These are phyloP conservation scores for Platichthys flesus DNA, from an alignment of 2,113 vertebrate genomes.

Conservation along the genomic window DNA sequence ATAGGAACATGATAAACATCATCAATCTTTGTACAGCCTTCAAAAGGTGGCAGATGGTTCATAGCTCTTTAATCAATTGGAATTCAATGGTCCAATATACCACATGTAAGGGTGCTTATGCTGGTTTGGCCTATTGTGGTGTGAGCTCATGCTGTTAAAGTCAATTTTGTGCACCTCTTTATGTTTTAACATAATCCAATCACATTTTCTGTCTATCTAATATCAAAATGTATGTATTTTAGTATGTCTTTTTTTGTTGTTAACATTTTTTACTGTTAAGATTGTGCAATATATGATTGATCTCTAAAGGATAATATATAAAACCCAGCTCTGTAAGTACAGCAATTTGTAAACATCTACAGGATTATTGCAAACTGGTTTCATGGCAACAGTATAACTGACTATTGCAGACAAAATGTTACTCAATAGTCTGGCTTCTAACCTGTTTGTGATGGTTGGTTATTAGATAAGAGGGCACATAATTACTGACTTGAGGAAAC, in stretches of 20 bases:
- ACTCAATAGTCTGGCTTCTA: neutral
- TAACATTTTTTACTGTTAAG: neutral
- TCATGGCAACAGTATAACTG: constrained; percentile 27
- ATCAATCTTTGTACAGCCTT: constrained; percentile 74
- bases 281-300: constrained; percentile 4
- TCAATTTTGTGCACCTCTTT: constrained; percentile 21
- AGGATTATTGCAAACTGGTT: constrained; percentile 29
- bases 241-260: neutral
- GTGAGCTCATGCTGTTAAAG: constrained; percentile 34
- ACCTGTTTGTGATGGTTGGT: neutral
- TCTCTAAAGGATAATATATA: constrained; percentile 17
- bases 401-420: constrained; percentile 17
- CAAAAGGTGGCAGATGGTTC: constrained; percentile 74
- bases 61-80: constrained; percentile 70
- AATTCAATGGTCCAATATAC: constrained; percentile 54
- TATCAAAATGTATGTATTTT: neutral
- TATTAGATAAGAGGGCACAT: constrained; percentile 19
- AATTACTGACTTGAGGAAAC: neutral
- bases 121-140: constrained; percentile 34
- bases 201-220: neutral
- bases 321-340: constrained; percentile 1
- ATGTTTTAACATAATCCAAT: constrained; percentile 11
- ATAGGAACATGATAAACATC: constrained; percentile 77
- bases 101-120: constrained; percentile 50
- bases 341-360: constrained; percentile 18